Base-by-base conservation (phyloP, 2,888 invertebrate species). In the Amphipyra tragopoginis region DNA sequence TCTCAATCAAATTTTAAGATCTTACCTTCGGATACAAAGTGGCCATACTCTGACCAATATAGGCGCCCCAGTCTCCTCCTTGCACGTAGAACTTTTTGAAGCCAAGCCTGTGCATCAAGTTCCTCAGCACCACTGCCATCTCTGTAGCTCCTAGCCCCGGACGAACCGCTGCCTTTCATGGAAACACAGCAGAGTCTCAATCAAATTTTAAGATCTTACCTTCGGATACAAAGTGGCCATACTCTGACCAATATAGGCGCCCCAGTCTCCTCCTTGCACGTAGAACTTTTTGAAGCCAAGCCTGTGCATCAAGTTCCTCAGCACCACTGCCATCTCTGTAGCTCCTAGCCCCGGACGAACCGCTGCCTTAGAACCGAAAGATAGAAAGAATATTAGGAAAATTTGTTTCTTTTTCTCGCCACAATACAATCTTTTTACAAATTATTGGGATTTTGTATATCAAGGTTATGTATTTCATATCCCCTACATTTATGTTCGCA, bases 181-280 rank as follows among this genome's bases (percentile, higher is more conserved):
- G n/a, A n/a, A n/a, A n/a, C n/a, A n/a, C n/a, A n/a, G n/a, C n/a
- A n/a, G n/a, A n/a, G n/a, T n/a, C n/a, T n/a, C n/a, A n/a, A n/a
- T n/a, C n/a, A n/a, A n/a, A n/a, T n/a, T n/a, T n/a, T n/a, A n/a
- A n/a, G n/a, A n/a, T n/a, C n/a, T 0, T 60, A 72, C 77, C 61
- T 77, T 39, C 7, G 77, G 77, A 26, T 66, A 77, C n/a, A 75
- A 40, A 9, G 75, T 77, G 4, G 59, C 65, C 3, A 77, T 59
- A 38, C 10, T 47, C 2, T 51, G 42, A 2, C 63, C 78, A 2
- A 75, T 53, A 13, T 44, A 50, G 2, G 71, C 48, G 0, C 78
- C 75, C 78, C 78, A 78, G 36, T 81, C 72, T 5, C 82, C 82
- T 36, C 75, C 79, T 15, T 79, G 79, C 0, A 79, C 36, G 40